Evolutionary conservation across 2,113 vertebrate genomes (phyloP).

Genomic region (Mellivora capensis): DNA sequence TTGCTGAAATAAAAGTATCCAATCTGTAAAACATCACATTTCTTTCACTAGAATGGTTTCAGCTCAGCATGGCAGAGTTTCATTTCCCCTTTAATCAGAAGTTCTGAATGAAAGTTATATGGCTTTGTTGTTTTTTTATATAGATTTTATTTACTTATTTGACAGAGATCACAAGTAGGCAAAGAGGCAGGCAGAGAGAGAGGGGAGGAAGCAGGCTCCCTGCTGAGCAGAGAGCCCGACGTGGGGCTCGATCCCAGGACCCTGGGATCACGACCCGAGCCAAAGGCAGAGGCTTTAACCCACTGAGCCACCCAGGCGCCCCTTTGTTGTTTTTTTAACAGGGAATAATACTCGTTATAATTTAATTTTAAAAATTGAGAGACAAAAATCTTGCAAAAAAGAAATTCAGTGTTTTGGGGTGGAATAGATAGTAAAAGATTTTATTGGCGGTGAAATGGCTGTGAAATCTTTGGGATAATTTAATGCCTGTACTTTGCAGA

Average conservation of each 20-base stretch:
- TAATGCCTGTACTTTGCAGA: constrained; percentile 34
- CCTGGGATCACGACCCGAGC: no score
- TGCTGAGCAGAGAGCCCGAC: no score
- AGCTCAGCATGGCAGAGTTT: not conserved
- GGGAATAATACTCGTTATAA: not conserved
- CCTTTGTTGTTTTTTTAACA: not conserved
- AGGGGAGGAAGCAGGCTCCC: no score
- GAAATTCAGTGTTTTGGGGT: constrained; percentile 9
- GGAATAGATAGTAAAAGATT: not conserved
- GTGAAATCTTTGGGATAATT: constrained; percentile 32
- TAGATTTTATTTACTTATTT: no score
- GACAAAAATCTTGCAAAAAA: constrained; percentile 34
- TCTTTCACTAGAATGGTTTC: constrained; percentile 27
- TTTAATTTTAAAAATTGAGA: not conserved
- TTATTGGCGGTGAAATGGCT: constrained; percentile 8
- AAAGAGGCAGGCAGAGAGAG: no score
- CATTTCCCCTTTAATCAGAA: constrained; percentile 14
- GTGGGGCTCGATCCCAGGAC: no score
- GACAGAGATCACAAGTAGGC: no score
- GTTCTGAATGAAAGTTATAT: not conserved
- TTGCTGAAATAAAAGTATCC: constrained; percentile 12
- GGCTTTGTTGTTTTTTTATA: not conserved
- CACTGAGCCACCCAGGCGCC: no score
- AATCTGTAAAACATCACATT: not conserved
- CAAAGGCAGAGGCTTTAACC: no score